These are phyloP conservation scores for Drosophila bocki DNA, from an alignment of 1,140 invertebrate genomes.

Conservation along the genomic window DNA sequence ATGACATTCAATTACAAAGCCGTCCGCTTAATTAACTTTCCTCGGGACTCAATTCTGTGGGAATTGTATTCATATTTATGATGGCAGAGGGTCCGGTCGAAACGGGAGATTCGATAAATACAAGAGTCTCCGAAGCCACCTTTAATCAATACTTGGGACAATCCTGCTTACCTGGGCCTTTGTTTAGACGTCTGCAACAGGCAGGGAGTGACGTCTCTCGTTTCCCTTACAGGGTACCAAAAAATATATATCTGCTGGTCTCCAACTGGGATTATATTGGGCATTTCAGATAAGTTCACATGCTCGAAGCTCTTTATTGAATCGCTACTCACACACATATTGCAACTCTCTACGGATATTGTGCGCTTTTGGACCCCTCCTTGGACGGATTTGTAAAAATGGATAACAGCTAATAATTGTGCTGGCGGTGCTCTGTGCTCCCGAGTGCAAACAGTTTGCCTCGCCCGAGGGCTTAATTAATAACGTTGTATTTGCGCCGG, in stretches of 20 bases:
- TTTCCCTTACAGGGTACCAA: conserved; percentile 7
- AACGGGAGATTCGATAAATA: neutral
- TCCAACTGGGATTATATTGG: neutral
- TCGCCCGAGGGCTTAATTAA: conserved; percentile 70
- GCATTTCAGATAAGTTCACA: conserved; percentile 2
- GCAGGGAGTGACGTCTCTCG: conserved; percentile 2
- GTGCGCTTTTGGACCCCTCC: conserved; percentile 17
- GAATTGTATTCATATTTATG: conserved; percentile 14
- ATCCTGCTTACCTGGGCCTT: conserved; percentile 1
- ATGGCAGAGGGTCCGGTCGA: neutral
- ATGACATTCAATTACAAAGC: conserved; percentile 70
- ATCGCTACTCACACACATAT: conserved; percentile 16
- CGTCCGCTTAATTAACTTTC: conserved; percentile 23
- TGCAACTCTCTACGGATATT: conserved; percentile 6
- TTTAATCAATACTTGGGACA: conserved; percentile 27
- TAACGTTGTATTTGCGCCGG: conserved; percentile 64
- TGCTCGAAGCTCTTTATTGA: conserved; percentile 25
- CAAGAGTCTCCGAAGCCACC: conserved; percentile 35
- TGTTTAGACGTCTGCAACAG: conserved; percentile 25
- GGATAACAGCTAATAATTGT: conserved; percentile 61
- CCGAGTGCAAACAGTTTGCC: conserved; percentile 48
- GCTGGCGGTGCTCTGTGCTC: conserved; percentile 22
- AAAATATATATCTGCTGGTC: neutral
- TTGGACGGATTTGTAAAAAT: conserved; percentile 27
- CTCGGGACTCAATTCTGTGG: conserved; percentile 4